Evolutionary conservation across 92 coral and sea anemone species (phyloP).

Genomic region (Paramuricea clavata): DNA sequence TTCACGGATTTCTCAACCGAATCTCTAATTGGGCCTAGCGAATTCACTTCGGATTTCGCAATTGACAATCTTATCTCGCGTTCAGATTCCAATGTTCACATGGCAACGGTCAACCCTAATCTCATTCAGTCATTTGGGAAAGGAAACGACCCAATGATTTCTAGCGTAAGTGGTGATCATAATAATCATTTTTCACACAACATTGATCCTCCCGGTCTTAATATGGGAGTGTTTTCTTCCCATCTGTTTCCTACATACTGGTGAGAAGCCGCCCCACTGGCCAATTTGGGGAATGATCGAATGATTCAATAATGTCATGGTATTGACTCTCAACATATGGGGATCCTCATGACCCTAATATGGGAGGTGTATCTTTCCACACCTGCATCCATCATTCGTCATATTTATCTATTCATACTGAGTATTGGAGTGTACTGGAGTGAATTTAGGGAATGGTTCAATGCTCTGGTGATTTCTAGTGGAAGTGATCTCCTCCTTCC

Average conservation of each 20-base stretch:
- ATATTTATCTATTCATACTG: too few relatives aligned
- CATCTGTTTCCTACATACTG: constrained; percentile 10
- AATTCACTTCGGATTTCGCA: constrained; percentile 41
- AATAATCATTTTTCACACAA: constrained; percentile 1
- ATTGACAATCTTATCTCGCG: constrained; percentile 48
- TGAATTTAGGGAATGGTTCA: too few relatives aligned
- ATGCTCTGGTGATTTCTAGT: too few relatives aligned
- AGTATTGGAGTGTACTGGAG: too few relatives aligned
- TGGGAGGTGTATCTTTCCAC: too few relatives aligned
- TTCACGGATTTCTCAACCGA: constrained; percentile 45
- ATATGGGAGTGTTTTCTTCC: not conserved
- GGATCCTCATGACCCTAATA: too few relatives aligned
- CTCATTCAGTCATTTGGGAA: constrained; percentile 41
- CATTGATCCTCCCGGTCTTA: constrained; percentile 16
- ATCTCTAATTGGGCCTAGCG: constrained; percentile 34
- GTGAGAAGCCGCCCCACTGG: not conserved
- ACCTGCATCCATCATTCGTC: too few relatives aligned
- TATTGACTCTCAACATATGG: too few relatives aligned
- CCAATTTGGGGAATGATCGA: too few relatives aligned
- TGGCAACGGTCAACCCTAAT: constrained; percentile 46
- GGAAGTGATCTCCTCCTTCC: too few relatives aligned
- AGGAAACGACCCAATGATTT: constrained; percentile 47
- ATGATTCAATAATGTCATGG: too few relatives aligned
- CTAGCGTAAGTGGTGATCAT: constrained; percentile 50
- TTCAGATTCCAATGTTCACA: constrained; percentile 47